Evolutionary conservation across 1,140 invertebrate species (phyloP), one percentile per base, ranked within the genome.

Genomic region (Himalopsyche phryganea): DNA sequence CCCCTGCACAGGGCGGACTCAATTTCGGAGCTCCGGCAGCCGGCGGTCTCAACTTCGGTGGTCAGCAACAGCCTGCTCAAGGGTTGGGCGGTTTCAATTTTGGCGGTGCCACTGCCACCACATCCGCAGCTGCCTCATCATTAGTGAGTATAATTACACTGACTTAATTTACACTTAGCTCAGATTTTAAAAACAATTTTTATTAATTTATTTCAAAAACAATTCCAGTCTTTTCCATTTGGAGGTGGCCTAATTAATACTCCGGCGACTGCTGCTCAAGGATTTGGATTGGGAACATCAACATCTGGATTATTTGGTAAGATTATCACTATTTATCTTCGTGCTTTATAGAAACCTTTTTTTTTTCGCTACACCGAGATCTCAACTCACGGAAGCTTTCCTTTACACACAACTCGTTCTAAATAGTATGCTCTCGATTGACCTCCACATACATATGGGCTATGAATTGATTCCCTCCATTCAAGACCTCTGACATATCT

Each of bases 11-110:
- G 19, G 15, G 38, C 13, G 23, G 23, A 32, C 60, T 67, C 4
- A 52, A 61, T 6, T 68, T 68, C 56, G 66, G 65, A 52, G 58
- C 65, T 0, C 57, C 62, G 6, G 23, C 68, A 1, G 66, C 58
- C 28, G 48, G 47, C 17, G 54, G 57, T 6, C 44, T 65, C 10
- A 57, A 51, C 17, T 67, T 67, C 67, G 73, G 72, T 4, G 53
- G 67, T 36, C 65, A 65, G 11, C 61, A 44, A 19, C 35, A 60
- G 17, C 32, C 69, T 17, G 65, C 68, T 28, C 23, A 58, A 9
- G 51, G 57, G 14, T 40, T 61, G 2, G 58, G 60, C 1, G 46
- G 60, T 1, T 58, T 66, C 33, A 61, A 54, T 44, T 66, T 66
- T 50, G 63, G 60, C 15, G 40, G 49, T 13, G 32, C 19, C 28